Conservation (phyloP, 2,888 invertebrate genomes). For the Ceriagrion tenellum region DNA sequence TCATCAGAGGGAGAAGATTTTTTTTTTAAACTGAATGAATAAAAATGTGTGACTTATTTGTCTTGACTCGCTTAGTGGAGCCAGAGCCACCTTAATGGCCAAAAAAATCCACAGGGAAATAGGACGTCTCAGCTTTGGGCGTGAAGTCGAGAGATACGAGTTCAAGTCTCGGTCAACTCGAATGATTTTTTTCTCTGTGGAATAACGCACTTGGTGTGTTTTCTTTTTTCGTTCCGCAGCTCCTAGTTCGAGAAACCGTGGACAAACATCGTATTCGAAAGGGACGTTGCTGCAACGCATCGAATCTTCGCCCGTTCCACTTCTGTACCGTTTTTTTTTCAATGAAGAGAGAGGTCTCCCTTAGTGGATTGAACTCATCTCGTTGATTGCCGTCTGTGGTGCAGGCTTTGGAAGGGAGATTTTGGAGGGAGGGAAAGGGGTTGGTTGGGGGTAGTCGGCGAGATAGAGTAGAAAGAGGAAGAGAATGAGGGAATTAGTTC, state of each 20-base stretch:
- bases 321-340: background rate
- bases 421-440: background rate
- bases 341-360: background rate
- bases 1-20: too few relatives aligned
- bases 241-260: background rate
- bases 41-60: too few relatives aligned
- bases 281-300: background rate
- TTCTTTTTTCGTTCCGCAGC: background rate
- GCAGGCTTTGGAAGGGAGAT: too few relatives aligned
- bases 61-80: too few relatives aligned
- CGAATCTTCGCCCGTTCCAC: background rate
- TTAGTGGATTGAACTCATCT: background rate
- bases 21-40: too few relatives aligned
- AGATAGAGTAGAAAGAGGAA: background rate
- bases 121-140: too few relatives aligned
- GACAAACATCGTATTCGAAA: background rate
- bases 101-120: too few relatives aligned
- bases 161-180: too few relatives aligned
- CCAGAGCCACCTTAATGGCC: too few relatives aligned
- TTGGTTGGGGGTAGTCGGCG: background rate
- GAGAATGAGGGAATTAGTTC: background rate
- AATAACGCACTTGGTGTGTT: too few relatives aligned
- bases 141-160: too few relatives aligned
- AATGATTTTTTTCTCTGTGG: too few relatives aligned
- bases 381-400: background rate